Evolutionary conservation across 1,140 invertebrate species (phyloP).

Genomic region (Plectrocnemia conspersa): DNA sequence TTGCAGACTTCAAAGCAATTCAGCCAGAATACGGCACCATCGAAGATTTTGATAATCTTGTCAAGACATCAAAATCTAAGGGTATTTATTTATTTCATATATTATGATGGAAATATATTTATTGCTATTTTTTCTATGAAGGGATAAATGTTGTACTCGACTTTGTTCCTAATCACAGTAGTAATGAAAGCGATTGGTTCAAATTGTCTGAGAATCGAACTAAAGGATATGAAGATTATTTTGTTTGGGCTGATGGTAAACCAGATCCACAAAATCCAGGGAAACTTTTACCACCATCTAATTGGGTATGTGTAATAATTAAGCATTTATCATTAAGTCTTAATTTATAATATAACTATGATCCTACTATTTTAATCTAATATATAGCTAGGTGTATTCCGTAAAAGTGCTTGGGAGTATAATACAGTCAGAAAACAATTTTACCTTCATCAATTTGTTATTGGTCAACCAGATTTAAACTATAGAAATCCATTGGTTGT

Average conservation of each 20-base stretch:
- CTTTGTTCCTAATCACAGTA: constrained; percentile 67
- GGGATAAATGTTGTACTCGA: constrained; percentile 59
- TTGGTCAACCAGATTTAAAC: constrained; percentile 72
- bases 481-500: constrained; percentile 58
- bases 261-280: constrained; percentile 47
- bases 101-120: background rate
- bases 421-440: constrained; percentile 62
- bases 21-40: constrained; percentile 59
- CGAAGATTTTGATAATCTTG: constrained; percentile 57
- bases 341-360: constrained; percentile 9
- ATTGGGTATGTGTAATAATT: constrained; percentile 55
- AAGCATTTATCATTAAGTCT: background rate
- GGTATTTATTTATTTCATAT: constrained; percentile 35
- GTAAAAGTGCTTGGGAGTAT: constrained; percentile 69
- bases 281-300: constrained; percentile 55
- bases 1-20: constrained; percentile 55
- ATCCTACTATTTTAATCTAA: constrained; percentile 49
- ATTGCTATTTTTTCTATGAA: constrained; percentile 35
- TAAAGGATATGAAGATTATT: constrained; percentile 62
- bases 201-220: constrained; percentile 54
- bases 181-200: constrained; percentile 70
- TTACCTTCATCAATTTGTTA: constrained; percentile 69
- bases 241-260: constrained; percentile 61
- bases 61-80: constrained; percentile 42
- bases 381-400: constrained; percentile 57